Evolutionary conservation across 2,113 vertebrate species (phyloP), one percentile per base, ranked within the genome.

Genomic region (Podarcis raffonei): DNA sequence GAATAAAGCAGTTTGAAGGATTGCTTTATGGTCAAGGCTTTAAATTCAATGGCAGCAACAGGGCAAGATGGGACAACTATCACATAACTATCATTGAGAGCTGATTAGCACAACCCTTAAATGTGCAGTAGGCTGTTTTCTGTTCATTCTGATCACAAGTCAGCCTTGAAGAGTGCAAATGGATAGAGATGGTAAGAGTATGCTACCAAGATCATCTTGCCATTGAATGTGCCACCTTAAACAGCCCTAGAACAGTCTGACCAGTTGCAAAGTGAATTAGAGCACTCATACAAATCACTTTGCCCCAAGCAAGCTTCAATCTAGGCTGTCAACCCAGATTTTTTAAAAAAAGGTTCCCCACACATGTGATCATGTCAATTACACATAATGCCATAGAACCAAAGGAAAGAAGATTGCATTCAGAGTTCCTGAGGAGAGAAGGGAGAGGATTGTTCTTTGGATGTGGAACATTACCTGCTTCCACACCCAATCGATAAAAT

Each of bases 31-130:
- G 32, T 13, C n/a, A 87, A 81, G 42, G 20, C n/a, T 57, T 87
- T 88, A 75, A 32, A 65, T 83, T 82, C 53, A 88, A 88, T 27
- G 66, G 71, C 68, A 75, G 30, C 79, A 87, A 8, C 3, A 48
- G n/a, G 30, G 39, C 3, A 30, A 37, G n/a, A 72, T 35, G 32
- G 57, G 39, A 35, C 37, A 57, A 30, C 5, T 35, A 35, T 62
- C 68, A 66, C 27, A 68, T 4, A 11, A 39, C 76, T 79, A 20
- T 87, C 76, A 48, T 7, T 35, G 59, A 81, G 74, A 48, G 2
- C 68, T 71, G 39, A 57, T 59, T 68, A 76, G 32, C 22, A 23
- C 27, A 74, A 39, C 35, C 30, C 16, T 82, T 57, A 66, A 66
- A 39, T 30, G 37, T 27, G 4, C 20, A 20, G 39, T 7, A 42